Evolutionary conservation across 1,140 invertebrate species (phyloP), one percentile per base, ranked within the genome.

Genomic region (Grapholita molesta): DNA sequence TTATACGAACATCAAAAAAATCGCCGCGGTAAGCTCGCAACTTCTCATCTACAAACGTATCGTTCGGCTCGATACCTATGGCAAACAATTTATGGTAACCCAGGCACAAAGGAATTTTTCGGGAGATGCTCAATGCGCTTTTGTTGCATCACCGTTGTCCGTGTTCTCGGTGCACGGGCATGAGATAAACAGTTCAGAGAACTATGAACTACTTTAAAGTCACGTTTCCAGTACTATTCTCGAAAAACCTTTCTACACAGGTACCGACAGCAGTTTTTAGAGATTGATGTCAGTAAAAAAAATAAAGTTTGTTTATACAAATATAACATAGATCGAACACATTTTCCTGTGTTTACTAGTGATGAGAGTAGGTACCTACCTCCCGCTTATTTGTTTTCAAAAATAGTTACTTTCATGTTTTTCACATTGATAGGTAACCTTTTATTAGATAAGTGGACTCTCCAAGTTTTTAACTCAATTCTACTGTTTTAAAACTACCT

Each of bases 1-100:
- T 88, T 89, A 88, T 88, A 61, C 85, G 80, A 77, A 88, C 82
- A 85, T 89, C 85, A 86, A 89, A 89, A 84, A 85, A 80, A 73
- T 77, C 78, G 33, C 84, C 79, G 78, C 74, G 77, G 73, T 76
- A 70, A 70, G 77, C 75, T 82, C 83, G 77, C 79, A 83, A 77
- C 78, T 81, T 76, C 78, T 28, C 53, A 55, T 66, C 65, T 9
- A 68, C 48, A 53, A 57, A 32, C 24, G 52, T 69, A 21, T 48
- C 42, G 42, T 15, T 48, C 0, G 42, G n/a, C 18, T n/a, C n/a
- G n/a, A n/a, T n/a, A n/a, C n/a, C n/a, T n/a, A 61, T 61, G 25
- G 25, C 55, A 61, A 61, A 61, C 55, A 61, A 15, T 61, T 61
- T 61, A 28, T 32, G 15, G 55, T 61, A 61, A 61, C 23, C 25